Conservation (phyloP, 2,888 invertebrate genomes). For the Leptinotarsa tumamoca region DNA sequence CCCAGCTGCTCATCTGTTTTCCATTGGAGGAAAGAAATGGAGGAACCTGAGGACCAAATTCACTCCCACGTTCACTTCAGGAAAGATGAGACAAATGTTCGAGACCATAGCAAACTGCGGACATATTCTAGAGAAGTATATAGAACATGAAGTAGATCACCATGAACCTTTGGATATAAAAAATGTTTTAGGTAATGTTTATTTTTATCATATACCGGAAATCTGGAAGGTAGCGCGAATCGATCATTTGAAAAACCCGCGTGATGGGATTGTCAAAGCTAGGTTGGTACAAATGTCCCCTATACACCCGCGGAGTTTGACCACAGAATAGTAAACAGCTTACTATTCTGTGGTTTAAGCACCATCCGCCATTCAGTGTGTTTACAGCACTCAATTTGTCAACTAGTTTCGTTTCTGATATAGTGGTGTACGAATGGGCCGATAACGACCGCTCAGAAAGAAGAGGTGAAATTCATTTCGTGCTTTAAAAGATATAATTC, state of each 20-base stretch:
- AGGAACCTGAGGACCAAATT: constrained; percentile 57
- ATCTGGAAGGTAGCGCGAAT: neutral
- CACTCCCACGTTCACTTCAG: constrained; percentile 74
- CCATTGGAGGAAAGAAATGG: constrained; percentile 46
- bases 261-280: neutral
- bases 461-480: no score
- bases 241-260: neutral
- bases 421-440: no score
- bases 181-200: constrained; percentile 30
- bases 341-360: no score
- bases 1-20: constrained; percentile 60
- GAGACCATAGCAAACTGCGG: constrained; percentile 69
- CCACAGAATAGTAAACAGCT: no score
- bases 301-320: no score
- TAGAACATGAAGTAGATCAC: constrained; percentile 17
- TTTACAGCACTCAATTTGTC: no score
- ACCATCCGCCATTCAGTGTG: no score
- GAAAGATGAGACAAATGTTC: constrained; percentile 75
- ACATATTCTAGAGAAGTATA: constrained; percentile 27
- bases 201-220: neutral
- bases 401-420: no score
- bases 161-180: constrained; percentile 39
- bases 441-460: no score
- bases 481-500: no score
- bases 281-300: no score